Conservation (phyloP, 2,797 vertebrate genomes). For the Sus cebifrons region DNA sequence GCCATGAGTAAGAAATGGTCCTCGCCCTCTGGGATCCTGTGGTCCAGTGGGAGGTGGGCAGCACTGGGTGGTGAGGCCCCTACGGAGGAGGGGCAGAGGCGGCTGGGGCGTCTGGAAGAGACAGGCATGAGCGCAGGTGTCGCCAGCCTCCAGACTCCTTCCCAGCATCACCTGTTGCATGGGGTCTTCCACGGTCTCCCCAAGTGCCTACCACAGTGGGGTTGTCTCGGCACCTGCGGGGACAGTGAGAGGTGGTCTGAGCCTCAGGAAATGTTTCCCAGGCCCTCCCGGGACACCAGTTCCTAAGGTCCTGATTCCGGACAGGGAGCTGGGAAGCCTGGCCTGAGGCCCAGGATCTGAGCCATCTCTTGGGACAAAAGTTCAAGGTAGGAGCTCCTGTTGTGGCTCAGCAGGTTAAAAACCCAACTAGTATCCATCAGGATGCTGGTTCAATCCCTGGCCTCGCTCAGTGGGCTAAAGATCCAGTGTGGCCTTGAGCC, state of each 20-base stretch:
- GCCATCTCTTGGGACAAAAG: neutral
- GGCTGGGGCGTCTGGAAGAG: neutral
- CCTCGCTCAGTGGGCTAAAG: too few species aligned
- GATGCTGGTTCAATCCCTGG: too few species aligned
- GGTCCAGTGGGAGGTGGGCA: neutral
- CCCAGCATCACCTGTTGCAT: neutral
- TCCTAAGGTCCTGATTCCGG: neutral
- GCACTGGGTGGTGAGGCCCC: neutral
- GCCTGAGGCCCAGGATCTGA: neutral
- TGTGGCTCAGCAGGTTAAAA: too few species aligned
- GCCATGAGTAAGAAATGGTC: neutral
- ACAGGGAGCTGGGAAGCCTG: neutral
- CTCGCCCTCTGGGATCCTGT: neutral
- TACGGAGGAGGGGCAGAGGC: neutral
- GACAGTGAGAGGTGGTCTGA: slow-evolving; percentile 2
- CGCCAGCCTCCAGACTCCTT: neutral
- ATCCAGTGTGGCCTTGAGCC: too few species aligned
- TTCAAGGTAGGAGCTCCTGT: neutral
- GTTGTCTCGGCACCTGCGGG: slow-evolving; percentile 29
- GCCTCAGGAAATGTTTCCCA: neutral
- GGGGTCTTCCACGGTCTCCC: rapidly evolving
- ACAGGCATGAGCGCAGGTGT: neutral
- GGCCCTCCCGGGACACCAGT: neutral
- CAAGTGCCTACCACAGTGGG: rapidly evolving
- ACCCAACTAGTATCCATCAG: too few species aligned